Conservation (phyloP, 2,888 invertebrate genomes). For the Tinea semifulvella region DNA sequence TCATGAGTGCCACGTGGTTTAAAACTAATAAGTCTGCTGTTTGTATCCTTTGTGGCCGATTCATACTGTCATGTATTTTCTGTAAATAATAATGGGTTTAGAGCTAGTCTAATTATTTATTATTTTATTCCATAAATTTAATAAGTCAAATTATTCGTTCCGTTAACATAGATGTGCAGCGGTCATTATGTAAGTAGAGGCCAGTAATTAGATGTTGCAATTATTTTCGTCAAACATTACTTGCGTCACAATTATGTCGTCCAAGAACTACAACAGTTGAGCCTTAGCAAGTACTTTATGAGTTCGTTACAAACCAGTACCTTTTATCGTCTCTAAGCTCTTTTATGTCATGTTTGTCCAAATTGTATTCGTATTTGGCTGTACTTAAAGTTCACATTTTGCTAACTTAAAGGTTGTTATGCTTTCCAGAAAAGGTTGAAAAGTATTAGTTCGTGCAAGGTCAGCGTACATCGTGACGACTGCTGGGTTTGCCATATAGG, state of each 20-base stretch:
- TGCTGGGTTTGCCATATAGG: constrained; percentile 31
- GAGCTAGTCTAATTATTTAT: too few relatives aligned
- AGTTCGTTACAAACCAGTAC: too few relatives aligned
- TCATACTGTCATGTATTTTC: too few relatives aligned
- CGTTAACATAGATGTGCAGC: constrained; percentile 59
- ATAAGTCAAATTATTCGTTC: constrained; percentile 17
- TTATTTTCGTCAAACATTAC: constrained; percentile 24
- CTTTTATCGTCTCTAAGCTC: too few relatives aligned
- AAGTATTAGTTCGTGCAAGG: constrained; percentile 27
- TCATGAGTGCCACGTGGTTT: too few relatives aligned
- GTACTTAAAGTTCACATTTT: background rate
- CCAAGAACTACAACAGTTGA: constrained; percentile 1
- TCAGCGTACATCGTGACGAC: constrained; percentile 33
- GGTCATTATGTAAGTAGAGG: constrained; percentile 40
- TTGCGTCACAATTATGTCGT: constrained; percentile 25
- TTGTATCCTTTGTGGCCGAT: too few relatives aligned
- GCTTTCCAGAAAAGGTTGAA: background rate
- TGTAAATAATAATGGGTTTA: too few relatives aligned
- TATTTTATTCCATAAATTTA: too few relatives aligned
- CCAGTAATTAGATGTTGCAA: constrained; percentile 42
- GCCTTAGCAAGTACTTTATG: background rate
- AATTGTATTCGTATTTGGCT: too few relatives aligned
- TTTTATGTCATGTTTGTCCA: too few relatives aligned
- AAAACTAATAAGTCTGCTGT: too few relatives aligned
- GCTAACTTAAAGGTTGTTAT: background rate